phyloP scores from a whole-genome alignment of 2,797 vertebrate genomes.

The Xerus rutilus region DNA sequence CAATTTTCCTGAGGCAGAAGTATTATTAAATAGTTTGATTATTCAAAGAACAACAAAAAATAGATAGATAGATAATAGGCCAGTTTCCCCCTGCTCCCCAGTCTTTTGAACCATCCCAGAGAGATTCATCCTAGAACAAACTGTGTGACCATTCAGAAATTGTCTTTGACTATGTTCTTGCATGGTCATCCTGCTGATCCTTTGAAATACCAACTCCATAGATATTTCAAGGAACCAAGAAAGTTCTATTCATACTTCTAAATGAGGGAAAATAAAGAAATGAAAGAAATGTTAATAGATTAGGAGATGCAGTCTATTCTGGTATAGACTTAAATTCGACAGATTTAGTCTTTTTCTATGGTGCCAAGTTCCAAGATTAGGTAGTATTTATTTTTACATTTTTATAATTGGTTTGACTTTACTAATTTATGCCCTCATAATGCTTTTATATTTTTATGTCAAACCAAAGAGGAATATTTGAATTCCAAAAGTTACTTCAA shows the following conservation, averaged over 20 bases:
- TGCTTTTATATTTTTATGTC: conserved; percentile 28
- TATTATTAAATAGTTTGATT: conserved; percentile 50
- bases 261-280: background rate
- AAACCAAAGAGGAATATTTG: conserved; percentile 37
- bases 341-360: background rate
- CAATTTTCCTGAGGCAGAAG: conserved; percentile 16
- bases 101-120: background rate
- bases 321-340: conserved; percentile 19
- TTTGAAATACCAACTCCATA: conserved; percentile 1
- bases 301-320: background rate
- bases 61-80: background rate
- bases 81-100: background rate
- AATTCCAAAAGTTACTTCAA: conserved; percentile 45
- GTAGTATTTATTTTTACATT: conserved; percentile 14
- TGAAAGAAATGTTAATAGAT: background rate
- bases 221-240: background rate
- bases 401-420: conserved; percentile 23
- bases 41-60: background rate
- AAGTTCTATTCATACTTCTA: conserved; percentile 15
- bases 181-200: background rate
- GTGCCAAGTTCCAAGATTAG: background rate
- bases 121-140: background rate
- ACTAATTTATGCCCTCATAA: background rate
- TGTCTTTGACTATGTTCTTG: background rate
- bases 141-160: background rate